Evolutionary conservation across 2,888 invertebrate genomes (phyloP).

Genomic region (Chymomyza caudatula): DNA sequence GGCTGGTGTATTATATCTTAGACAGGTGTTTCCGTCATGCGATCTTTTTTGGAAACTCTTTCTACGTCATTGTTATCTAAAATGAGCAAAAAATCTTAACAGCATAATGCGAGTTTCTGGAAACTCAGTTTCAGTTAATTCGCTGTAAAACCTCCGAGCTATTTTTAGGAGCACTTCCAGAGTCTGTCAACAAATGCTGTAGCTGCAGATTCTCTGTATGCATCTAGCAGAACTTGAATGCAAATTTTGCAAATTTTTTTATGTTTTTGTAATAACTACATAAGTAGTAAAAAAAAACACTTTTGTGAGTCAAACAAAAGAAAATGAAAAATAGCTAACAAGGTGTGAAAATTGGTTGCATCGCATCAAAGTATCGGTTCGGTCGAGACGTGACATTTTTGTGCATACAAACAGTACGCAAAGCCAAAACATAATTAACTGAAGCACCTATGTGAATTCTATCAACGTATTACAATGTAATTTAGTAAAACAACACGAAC

Average conservation of each 20-base stretch:
- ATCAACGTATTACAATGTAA: constrained; percentile 47
- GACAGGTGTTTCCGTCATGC: background rate
- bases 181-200: background rate
- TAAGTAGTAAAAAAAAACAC: constrained; percentile 12
- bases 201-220: constrained; percentile 1
- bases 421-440: constrained; percentile 22
- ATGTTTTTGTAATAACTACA: constrained; percentile 3
- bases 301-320: background rate
- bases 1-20: background rate
- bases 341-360: constrained; percentile 40
- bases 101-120: background rate
- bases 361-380: constrained; percentile 21
- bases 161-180: background rate
- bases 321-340: constrained; percentile 6
- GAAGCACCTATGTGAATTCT: constrained; percentile 49
- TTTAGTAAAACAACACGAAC: constrained; percentile 43
- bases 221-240: constrained; percentile 17
- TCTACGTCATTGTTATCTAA: background rate
- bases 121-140: background rate
- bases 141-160: background rate
- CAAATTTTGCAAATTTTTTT: constrained; percentile 29
- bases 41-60: background rate
- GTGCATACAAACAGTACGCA: constrained; percentile 25
- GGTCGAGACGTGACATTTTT: constrained; percentile 43
- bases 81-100: background rate